phyloP scores from a whole-genome alignment of 2,888 invertebrate species.

The Ophion ventricosus region DNA sequence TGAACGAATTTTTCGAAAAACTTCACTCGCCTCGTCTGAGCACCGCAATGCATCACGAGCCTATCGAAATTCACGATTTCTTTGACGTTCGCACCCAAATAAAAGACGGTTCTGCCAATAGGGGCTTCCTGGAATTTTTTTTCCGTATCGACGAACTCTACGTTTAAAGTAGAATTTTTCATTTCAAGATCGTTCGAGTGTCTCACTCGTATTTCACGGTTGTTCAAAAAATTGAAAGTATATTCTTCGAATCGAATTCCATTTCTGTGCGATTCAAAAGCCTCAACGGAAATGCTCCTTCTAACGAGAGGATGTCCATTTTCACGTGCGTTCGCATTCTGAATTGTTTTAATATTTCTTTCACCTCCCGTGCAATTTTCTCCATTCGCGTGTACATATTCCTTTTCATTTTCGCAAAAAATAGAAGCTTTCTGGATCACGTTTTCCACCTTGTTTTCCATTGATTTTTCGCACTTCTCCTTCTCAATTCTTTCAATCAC shows the following conservation, averaged over 20 bases:
- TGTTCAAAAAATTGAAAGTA: constrained; percentile 59
- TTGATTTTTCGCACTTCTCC: constrained; percentile 24
- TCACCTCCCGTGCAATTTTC: constrained; percentile 13
- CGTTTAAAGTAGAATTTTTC: constrained; percentile 53
- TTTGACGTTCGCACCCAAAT: constrained; percentile 68
- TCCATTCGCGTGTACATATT: constrained; percentile 11
- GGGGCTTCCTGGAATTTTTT: constrained; percentile 68
- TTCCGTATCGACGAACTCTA: constrained; percentile 72
- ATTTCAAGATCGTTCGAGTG: constrained; percentile 29
- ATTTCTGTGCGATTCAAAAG: constrained; percentile 73
- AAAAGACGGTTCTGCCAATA: constrained; percentile 69
- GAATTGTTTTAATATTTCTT: constrained; percentile 12
- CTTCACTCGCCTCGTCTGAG: constrained; percentile 71
- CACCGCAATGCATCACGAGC: constrained; percentile 70
- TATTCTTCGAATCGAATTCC: constrained; percentile 73
- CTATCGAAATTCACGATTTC: constrained; percentile 67
- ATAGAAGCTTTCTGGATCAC: neutral
- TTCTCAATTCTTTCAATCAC: neutral
- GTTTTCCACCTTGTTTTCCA: constrained; percentile 4
- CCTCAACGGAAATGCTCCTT: constrained; percentile 59
- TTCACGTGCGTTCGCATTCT: neutral
- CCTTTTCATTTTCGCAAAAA: neutral
- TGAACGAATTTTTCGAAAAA: constrained; percentile 68
- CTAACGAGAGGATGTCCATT: constrained; percentile 33
- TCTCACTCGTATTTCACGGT: constrained; percentile 46